phyloP scores from a whole-genome alignment of 2,888 invertebrate species.

The Melanostoma mellinum region DNA sequence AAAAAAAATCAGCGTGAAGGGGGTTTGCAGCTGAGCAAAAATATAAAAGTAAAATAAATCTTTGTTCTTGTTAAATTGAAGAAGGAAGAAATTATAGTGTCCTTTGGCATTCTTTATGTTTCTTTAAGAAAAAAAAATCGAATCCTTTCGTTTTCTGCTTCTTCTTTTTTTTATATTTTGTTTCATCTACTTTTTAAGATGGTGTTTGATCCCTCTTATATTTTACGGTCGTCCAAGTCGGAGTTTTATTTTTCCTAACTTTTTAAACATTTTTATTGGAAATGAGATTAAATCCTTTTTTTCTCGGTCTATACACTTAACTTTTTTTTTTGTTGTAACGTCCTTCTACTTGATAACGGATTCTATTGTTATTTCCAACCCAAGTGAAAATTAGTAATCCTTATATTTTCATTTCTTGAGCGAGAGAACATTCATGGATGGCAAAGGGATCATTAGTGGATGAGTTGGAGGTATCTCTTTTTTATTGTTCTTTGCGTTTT shows the following conservation, averaged over 20 bases:
- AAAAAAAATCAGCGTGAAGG: constrained; percentile 19
- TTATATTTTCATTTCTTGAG: constrained; percentile 59
- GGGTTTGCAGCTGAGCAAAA: constrained; percentile 35
- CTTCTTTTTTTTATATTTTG: constrained; percentile 18
- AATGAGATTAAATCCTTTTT: constrained; percentile 72
- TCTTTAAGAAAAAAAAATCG: constrained; percentile 6
- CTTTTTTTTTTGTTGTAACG: constrained; percentile 11
- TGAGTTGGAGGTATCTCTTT: constrained; percentile 38
- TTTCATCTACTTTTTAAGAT: constrained; percentile 57
- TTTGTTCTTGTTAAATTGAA: constrained; percentile 71
- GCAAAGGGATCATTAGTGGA: constrained; percentile 48
- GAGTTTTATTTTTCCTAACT: constrained; percentile 60
- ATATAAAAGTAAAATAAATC: constrained; percentile 60
- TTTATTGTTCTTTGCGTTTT: constrained; percentile 37
- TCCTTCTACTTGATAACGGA: constrained; percentile 38
- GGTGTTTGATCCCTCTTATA: constrained; percentile 69
- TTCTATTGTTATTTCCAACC: constrained; percentile 65
- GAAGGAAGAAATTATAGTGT: constrained; percentile 72
- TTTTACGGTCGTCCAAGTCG: constrained; percentile 45
- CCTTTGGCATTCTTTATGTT: constrained; percentile 52
- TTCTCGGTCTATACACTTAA: background rate
- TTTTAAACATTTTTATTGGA: constrained; percentile 72
- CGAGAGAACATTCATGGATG: constrained; percentile 21
- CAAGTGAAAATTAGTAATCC: constrained; percentile 70
- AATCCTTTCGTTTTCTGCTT: constrained; percentile 22